A percentile compares a stretch with the other conserved stretches of the same genome.
Conservation (phyloP, 2,113 vertebrate species). For the Agapornis roseicollis region DNA sequence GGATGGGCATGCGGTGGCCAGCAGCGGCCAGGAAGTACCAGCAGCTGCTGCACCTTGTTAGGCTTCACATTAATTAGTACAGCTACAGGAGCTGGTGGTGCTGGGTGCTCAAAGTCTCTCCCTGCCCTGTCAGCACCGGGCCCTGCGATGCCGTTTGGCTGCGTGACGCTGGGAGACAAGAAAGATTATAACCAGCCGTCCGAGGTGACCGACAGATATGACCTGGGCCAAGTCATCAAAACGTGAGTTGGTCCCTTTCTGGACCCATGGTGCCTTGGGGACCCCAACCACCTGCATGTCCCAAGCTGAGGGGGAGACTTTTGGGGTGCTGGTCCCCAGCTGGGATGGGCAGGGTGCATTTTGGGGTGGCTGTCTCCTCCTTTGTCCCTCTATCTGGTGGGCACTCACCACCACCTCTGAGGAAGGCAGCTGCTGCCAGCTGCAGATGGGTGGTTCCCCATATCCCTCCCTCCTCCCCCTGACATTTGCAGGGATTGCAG, state of each 20-base stretch:
- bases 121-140: conserved; percentile 75
- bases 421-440: not conserved
- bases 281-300: not conserved
- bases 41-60: not conserved
- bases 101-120: not conserved
- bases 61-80: not conserved
- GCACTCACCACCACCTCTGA: not conserved
- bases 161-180: conserved; percentile 95
- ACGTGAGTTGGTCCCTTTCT: conserved; percentile 82
- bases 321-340: not conserved
- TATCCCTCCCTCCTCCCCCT: not conserved
- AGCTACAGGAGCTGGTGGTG: not conserved
- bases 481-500: not conserved
- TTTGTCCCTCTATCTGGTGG: not conserved
- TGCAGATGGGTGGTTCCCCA: not conserved
- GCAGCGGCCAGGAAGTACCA: not conserved
- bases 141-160: conserved; percentile 97
- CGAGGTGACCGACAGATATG: conserved; percentile 98
- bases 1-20: not conserved
- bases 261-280: not conserved
- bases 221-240: conserved; percentile 96
- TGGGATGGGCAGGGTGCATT: not conserved
- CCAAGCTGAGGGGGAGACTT: not conserved
- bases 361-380: not conserved
- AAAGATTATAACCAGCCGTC: conserved; percentile 97